phyloP scores from a whole-genome alignment of 2,888 invertebrate species.

The Drosophila aldrichi region DNA sequence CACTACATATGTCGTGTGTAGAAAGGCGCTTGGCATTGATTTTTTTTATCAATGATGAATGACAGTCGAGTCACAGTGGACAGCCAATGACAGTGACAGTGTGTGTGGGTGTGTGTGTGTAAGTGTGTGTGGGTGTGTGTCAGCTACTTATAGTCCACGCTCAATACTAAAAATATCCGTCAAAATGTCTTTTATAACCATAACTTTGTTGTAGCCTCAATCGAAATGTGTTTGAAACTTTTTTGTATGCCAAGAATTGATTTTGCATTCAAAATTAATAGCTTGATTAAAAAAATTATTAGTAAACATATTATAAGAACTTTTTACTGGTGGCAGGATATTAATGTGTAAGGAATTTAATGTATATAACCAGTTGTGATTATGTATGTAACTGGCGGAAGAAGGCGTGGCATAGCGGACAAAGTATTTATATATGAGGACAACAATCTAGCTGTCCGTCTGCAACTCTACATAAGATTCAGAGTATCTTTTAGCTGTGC shows the following conservation, averaged over 20 bases:
- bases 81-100: not conserved
- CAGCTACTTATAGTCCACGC: constrained; percentile 13
- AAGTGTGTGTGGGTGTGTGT: no score
- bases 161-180: constrained; percentile 15
- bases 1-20: not conserved
- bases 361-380: not conserved
- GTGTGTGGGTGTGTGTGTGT: not conserved
- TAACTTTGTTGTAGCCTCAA: constrained; percentile 8
- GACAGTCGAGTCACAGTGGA: constrained; percentile 29
- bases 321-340: not conserved
- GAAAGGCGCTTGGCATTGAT: constrained; percentile 36
- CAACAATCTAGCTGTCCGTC: no score
- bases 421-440: no score
- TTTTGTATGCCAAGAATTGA: not conserved
- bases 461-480: no score
- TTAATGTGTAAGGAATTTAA: not conserved
- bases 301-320: not conserved
- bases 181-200: constrained; percentile 8
- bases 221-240: not conserved
- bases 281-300: not conserved
- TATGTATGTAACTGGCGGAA: not conserved
- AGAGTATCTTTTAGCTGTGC: not conserved
- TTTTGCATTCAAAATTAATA: not conserved
- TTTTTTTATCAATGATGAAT: constrained; percentile 60
- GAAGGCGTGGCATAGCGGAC: not conserved